Evolutionary conservation across 2,888 invertebrate genomes (phyloP).

Genomic region (Stenolophus ochropezus): DNA sequence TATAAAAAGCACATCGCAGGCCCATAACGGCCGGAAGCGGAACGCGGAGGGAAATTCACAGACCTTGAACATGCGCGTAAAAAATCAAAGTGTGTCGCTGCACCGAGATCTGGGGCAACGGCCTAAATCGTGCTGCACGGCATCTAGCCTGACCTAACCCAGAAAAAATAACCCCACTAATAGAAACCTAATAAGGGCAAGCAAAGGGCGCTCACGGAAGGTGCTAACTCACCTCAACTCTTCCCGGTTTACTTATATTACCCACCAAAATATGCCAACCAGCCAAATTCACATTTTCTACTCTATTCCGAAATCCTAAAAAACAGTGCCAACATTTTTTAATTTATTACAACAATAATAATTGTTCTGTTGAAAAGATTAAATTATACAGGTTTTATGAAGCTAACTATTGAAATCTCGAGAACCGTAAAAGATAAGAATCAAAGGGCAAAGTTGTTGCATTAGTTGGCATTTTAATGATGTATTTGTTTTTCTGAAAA

Average conservation of each 20-base stretch:
- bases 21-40: conserved; percentile 38
- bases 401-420: no score
- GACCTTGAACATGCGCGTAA: conserved; percentile 40
- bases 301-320: no score
- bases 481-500: no score
- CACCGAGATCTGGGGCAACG: conserved; percentile 42
- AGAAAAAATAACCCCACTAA: conserved; percentile 52
- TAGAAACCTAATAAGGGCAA: conserved; percentile 53
- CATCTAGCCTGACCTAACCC: conserved; percentile 42
- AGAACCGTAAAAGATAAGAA: no score
- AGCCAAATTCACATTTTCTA: no score
- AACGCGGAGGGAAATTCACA: conserved; percentile 37
- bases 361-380: no score
- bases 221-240: conserved; percentile 13
- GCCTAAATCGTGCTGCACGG: conserved; percentile 40
- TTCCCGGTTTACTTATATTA: background rate
- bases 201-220: conserved; percentile 44
- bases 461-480: no score
- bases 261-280: no score
- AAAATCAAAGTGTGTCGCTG: conserved; percentile 38
- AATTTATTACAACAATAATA: no score
- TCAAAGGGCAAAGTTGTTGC: no score
- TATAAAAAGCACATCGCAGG: conserved; percentile 52
- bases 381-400: no score
- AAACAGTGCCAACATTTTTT: no score